Conservation (phyloP, 2,888 invertebrate genomes). For the Dascillus cervinus region DNA sequence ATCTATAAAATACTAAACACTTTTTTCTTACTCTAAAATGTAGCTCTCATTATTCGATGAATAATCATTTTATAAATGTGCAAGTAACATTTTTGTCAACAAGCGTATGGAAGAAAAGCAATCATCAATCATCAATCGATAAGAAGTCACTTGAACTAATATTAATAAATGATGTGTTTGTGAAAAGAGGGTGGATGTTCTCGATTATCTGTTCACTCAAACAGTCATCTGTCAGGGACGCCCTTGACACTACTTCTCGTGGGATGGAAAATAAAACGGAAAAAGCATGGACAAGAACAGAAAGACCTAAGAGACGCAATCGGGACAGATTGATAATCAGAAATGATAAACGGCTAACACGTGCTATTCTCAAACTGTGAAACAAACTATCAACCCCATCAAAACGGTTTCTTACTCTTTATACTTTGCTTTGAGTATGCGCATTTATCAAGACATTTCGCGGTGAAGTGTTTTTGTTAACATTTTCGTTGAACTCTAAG, state of each 20-base stretch:
- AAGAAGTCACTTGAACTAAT: slow-evolving; percentile 14
- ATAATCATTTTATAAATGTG: too few relatives aligned
- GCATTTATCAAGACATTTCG: too few relatives aligned
- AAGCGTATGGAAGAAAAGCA: too few relatives aligned
- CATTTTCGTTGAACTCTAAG: too few relatives aligned
- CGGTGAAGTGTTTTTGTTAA: too few relatives aligned
- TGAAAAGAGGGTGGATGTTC: slow-evolving; percentile 13
- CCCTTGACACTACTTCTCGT: slow-evolving; percentile 6
- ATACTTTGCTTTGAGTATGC: too few relatives aligned
- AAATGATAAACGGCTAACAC: slow-evolving; percentile 10
- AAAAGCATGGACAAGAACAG: slow-evolving; percentile 5
- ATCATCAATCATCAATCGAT: slow-evolving; percentile 4
- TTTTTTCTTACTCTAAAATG: too few relatives aligned
- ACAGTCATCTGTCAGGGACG: slow-evolving; percentile 17
- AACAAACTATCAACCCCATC: neutral
- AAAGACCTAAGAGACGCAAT: slow-evolving; percentile 5
- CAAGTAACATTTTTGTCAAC: too few relatives aligned
- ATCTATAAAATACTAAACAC: too few relatives aligned
- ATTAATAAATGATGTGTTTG: slow-evolving; percentile 21
- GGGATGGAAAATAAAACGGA: slow-evolving; percentile 6
- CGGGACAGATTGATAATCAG: slow-evolving; percentile 9
- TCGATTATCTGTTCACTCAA: slow-evolving; percentile 21
- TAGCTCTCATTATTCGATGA: too few relatives aligned
- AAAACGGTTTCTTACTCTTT: too few relatives aligned
- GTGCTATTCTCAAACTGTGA: slow-evolving; percentile 3